phyloP scores from a whole-genome alignment of 2,888 invertebrate species.

The Ophraella communa region DNA sequence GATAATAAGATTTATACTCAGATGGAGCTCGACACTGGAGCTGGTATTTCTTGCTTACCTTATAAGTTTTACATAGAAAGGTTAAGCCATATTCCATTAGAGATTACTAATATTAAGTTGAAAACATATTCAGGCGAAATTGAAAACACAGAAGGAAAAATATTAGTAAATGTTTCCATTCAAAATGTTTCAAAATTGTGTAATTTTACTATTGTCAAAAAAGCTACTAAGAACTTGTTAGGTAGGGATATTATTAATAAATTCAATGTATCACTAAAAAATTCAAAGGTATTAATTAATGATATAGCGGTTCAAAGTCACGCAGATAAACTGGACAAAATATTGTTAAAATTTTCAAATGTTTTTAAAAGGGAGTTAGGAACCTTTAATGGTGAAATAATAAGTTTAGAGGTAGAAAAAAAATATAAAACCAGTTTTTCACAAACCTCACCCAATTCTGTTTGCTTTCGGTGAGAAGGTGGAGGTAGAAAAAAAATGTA shows the following conservation, averaged over 20 bases:
- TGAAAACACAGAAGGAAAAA: not conserved
- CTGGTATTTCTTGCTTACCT: slow-evolving; percentile 10
- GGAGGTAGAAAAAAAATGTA: not conserved
- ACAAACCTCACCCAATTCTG: slow-evolving; percentile 15
- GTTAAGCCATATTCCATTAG: not conserved
- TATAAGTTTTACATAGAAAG: not conserved
- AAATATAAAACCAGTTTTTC: slow-evolving; percentile 14
- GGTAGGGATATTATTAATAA: no score
- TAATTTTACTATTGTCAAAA: not conserved
- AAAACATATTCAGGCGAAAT: not conserved
- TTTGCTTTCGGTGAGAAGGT: slow-evolving; percentile 18
- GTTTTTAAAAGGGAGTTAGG: slow-evolving; percentile 19
- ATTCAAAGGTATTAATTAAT: not conserved
- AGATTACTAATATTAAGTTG: not conserved
- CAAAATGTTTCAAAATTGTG: slow-evolving; percentile 1
- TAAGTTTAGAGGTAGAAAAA: slow-evolving; percentile 11
- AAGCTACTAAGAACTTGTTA: slow-evolving; percentile 7
- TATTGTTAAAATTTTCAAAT: slow-evolving; percentile 4
- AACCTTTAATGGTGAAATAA: slow-evolving; percentile 8
- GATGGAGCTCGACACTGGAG: slow-evolving; percentile 15
- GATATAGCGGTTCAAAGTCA: not conserved
- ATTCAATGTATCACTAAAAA: not conserved
- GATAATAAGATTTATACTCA: not conserved
- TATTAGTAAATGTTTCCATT: not conserved
- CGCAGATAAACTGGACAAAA: not conserved